Base-by-base conservation (phyloP, 2,113 vertebrate genomes). In the Bagarius yarrelli region DNA sequence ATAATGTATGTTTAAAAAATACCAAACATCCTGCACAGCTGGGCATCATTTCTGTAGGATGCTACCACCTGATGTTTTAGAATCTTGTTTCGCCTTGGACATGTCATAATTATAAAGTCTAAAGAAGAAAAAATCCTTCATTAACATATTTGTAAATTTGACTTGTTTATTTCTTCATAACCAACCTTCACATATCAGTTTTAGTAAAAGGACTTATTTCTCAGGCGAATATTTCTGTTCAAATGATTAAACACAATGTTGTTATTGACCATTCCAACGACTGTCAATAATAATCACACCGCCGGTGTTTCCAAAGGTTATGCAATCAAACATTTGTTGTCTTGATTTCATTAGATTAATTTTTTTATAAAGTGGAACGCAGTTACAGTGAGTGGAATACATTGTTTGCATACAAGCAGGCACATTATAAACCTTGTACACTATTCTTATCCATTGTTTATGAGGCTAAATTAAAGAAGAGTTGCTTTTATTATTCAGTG, bases 151-250 rank as follows among this genome's bases (percentile, higher is more conserved):
- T 56, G 61, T 23, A 53, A 73, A 60, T 74, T 32, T 64, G 76
- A 73, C 75, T 53, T 55, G 18, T 50, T 81, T 64, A 73, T 60
- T 78, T 79, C 83, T 79, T 75, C 78, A 60, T 83, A 73, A 21
- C 73, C 80, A 73, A 66, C 73, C 36, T 83, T 83, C 78, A 85
- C 56, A 85, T 73, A 80, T 78, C 59, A 25, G 63, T 80, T 72
- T 73, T 78, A 53, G 80, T 50, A 14, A 23, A 80, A 69, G 66
- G 53, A 59, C 50, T 34, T 23, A 71, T 52, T 23, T 50, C 67
- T 78, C 80, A 83, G 67, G 81, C 72, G 75, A 83, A 78, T 83
- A 81, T 83, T 61, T 71, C 36, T 34, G 36, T 78, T 67, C 18
- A 76, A 47, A 57, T 47, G 52, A 85, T 64, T 79, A 64, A 81